These are phyloP conservation scores for Ceramica pisi DNA, from an alignment of 2,888 invertebrate species.

Conservation along the genomic window DNA sequence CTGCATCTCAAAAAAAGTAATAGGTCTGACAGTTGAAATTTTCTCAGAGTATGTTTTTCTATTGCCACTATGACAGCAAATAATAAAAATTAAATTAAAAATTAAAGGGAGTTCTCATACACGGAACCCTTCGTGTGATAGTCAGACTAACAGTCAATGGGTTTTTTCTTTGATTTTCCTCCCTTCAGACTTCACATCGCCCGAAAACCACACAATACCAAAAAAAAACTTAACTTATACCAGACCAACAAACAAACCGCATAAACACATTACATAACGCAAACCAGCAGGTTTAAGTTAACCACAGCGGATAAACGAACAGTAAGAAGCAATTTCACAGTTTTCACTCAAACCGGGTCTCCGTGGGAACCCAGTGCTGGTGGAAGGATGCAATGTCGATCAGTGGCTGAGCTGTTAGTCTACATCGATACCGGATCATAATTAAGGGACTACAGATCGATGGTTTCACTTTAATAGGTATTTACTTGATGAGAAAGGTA, in stretches of 20 bases:
- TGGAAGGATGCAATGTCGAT: slow-evolving; percentile 56
- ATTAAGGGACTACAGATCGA: slow-evolving; percentile 27
- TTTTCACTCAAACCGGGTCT: slow-evolving; percentile 64
- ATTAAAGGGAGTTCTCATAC: too few species aligned
- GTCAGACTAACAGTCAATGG: too few species aligned
- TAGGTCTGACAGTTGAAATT: too few species aligned
- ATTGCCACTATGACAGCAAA: too few species aligned
- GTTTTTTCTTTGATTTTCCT: too few species aligned
- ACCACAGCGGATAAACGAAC: slow-evolving; percentile 42
- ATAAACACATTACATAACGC: slow-evolving; percentile 52
- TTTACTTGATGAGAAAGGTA: slow-evolving; percentile 32
- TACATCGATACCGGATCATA: slow-evolving; percentile 53
- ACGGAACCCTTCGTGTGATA: too few species aligned
- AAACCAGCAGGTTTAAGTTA: slow-evolving; percentile 39
- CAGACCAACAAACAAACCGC: slow-evolving; percentile 27
- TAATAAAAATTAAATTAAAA: too few species aligned
- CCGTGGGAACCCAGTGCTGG: slow-evolving; percentile 61
- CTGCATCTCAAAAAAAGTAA: too few species aligned
- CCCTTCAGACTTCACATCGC: background rate
- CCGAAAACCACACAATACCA: background rate
- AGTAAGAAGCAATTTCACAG: slow-evolving; percentile 48
- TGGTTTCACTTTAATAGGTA: slow-evolving; percentile 62
- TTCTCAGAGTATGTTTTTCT: too few species aligned
- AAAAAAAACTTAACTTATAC: slow-evolving; percentile 4
- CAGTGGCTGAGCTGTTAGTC: slow-evolving; percentile 17